These are phyloP conservation scores for Tholera decimalis DNA, from an alignment of 2,888 invertebrate genomes.

Conservation along the genomic window DNA sequence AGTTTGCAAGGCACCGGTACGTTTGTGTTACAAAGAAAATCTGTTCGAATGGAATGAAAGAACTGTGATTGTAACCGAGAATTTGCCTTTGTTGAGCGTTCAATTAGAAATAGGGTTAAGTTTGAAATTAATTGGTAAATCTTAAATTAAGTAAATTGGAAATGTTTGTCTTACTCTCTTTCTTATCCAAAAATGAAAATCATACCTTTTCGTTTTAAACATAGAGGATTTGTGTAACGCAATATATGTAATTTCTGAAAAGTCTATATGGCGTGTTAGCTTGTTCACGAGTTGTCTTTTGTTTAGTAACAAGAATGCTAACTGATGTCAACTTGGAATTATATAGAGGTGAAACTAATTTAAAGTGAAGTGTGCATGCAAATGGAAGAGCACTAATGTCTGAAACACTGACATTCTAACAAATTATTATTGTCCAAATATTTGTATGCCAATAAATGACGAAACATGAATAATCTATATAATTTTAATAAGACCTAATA, in stretches of 20 bases:
- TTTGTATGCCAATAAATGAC: no score
- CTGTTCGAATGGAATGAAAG: constrained; percentile 74
- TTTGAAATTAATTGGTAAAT: constrained; percentile 47
- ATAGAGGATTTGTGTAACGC: neutral
- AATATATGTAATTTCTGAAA: no score
- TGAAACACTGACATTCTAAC: no score
- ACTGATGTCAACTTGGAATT: no score
- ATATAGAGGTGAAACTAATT: no score
- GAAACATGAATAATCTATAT: no score
- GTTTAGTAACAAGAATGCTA: neutral
- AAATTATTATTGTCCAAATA: no score
- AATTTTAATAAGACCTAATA: no score
- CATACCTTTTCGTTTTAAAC: neutral
- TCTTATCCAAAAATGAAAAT: neutral
- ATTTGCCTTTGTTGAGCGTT: constrained; percentile 53
- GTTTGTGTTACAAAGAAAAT: constrained; percentile 82
- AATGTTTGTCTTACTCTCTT: neutral
- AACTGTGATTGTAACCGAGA: constrained; percentile 52
- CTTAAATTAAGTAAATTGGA: constrained; percentile 21
- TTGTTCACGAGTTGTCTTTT: no score
- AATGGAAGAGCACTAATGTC: no score
- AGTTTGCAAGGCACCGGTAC: constrained; percentile 81
- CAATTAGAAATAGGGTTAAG: constrained; percentile 47
- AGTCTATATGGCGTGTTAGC: no score
- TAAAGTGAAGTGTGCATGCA: no score